Conservation (phyloP, 2,888 invertebrate species). For the Diaprepes abbreviatus region DNA sequence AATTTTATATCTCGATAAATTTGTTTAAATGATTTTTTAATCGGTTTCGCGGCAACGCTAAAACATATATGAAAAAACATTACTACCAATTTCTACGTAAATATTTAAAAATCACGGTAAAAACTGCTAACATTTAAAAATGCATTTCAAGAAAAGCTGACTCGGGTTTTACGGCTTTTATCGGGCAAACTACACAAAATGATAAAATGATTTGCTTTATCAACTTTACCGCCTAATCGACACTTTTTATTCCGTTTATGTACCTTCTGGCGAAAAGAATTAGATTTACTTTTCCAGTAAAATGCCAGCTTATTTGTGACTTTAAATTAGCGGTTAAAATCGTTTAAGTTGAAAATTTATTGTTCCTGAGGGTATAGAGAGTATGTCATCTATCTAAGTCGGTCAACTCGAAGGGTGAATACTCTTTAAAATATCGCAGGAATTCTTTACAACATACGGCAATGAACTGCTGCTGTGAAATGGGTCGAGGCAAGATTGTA, state of each 20-base stretch:
- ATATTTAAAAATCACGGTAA: too few species aligned
- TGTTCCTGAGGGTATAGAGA: not conserved
- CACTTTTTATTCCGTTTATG: not conserved
- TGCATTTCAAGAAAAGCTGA: conserved; percentile 13
- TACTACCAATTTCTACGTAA: too few species aligned
- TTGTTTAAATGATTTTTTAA: too few species aligned
- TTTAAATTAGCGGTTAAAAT: not conserved
- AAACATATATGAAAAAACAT: too few species aligned
- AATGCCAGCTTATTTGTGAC: not conserved
- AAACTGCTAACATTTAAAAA: too few species aligned
- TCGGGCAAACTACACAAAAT: conserved; percentile 8
- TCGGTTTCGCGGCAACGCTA: too few species aligned
- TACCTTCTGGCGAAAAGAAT: not conserved
- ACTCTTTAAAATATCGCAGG: not conserved
- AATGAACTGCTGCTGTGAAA: not conserved
- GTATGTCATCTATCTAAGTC: conserved; percentile 11
- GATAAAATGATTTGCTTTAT: conserved; percentile 33
- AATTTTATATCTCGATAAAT: too few species aligned
- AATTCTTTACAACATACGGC: not conserved
- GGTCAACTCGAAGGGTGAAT: conserved; percentile 6
- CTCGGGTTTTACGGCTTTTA: conserved; percentile 13
- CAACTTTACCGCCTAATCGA: conserved; percentile 1
- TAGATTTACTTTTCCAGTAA: not conserved
- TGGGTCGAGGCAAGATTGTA: not conserved
- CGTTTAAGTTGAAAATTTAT: conserved; percentile 3